Evolutionary conservation across 2,797 vertebrate genomes (phyloP), one percentile per base, ranked within the genome.

Genomic region (Cichlasoma orientale): DNA sequence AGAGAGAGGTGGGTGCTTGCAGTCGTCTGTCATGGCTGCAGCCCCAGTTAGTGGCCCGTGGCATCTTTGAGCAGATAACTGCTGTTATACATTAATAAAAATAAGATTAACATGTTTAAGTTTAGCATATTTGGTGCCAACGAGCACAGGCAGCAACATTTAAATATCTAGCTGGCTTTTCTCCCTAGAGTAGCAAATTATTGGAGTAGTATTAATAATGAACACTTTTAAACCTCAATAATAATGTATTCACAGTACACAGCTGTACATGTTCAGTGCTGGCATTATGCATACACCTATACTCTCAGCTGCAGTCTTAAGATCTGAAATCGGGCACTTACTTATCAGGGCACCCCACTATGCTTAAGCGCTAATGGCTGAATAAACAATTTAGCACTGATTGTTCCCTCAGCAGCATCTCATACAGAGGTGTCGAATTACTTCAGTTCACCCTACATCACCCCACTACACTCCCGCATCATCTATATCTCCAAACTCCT

Each of bases 311-410:
- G 73, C 56, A 52, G 25, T 36, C 80, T 25, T 33, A 4, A 75
- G 77, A 87, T 77, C 79, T 79, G 19, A 75, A 70, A 86, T 79
- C 87, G 72, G 83, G 73, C 57, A 31, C 73, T 89, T 61, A 81
- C 78, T 86, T 86, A 81, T 53, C 36, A 3, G 55, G 25, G 18
- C 57, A 44, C 38, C 57, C 44, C 71, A 9, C 27, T 72, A 53
- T 23, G 56, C 77, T 81, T 86, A 3, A 58, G 61, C 75, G 75
- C 71, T 93, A 90, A 93, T 92, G 88, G 86, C 78, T 83, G 80
- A 86, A 83, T 94, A 94, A 95, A 88, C 87, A 81, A 70, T 92
- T 94, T 92, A 94, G 91, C 86, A 82, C 78, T 78, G 91, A 93
- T 94, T 88, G 88, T 85, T 92, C 89, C 86, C 89, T 82, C 82